Conservation (phyloP, 2,113 vertebrate genomes). For the Otus sunia region DNA sequence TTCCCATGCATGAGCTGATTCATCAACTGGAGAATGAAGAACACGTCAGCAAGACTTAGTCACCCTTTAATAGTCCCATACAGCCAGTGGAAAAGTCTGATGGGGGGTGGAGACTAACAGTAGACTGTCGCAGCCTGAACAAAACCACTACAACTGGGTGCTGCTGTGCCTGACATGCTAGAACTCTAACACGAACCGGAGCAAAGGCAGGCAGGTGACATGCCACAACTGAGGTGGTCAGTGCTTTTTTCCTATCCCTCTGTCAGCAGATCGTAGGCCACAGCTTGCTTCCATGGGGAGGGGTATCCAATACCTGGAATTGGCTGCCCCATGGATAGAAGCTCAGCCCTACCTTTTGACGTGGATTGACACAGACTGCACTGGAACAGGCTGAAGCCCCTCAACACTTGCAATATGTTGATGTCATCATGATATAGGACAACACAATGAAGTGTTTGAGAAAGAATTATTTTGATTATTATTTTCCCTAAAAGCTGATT, state of each 20-base stretch:
- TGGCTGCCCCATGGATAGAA: background rate
- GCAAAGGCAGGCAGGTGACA: background rate
- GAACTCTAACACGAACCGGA: background rate
- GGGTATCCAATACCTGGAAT: background rate
- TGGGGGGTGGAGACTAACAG: background rate
- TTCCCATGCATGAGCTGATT: background rate
- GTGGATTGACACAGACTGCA: background rate
- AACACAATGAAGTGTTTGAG: background rate
- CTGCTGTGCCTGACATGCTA: accelerated
- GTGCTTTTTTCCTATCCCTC: background rate
- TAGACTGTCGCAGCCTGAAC: background rate
- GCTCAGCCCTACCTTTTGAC: background rate
- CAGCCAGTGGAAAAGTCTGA: background rate
- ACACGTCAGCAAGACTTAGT: background rate
- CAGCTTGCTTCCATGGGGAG: background rate
- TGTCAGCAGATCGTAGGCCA: background rate
- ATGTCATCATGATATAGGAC: background rate
- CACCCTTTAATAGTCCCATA: background rate
- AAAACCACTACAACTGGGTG: background rate
- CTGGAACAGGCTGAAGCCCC: background rate
- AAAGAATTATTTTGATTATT: background rate
- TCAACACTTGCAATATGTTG: background rate
- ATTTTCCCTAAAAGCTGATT: background rate
- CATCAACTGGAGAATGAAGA: background rate
- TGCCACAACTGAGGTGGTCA: background rate